Evolutionary conservation across 2,888 invertebrate genomes (phyloP), one percentile per base, ranked within the genome.

Genomic region (Hemithea aestivaria): DNA sequence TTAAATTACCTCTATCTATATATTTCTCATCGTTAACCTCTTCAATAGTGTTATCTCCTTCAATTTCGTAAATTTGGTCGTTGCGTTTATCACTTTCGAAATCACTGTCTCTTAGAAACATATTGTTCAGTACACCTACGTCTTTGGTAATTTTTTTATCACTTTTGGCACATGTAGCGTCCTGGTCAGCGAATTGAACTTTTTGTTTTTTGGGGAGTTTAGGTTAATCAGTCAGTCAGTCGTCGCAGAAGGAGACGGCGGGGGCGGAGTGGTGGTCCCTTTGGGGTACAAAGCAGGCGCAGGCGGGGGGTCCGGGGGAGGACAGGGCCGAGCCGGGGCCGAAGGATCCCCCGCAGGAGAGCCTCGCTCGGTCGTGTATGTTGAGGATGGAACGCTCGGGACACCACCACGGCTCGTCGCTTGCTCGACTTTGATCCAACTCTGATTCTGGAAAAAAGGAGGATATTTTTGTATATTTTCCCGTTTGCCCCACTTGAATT

Each of bases 201-300:
- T 29, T 16, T 16, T 16, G 16, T 16, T 16, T 16, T 16, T 16
- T 4, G 16, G 2, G 16, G 3, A 16, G 29, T 39, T 31, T 40
- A 16, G 42, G 81, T 81, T 82, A 81, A 56, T 69, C 16, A 16
- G 16, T 16, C 16, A 16, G 78, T 83, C 83, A 82, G 64, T 84
- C 80, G n/a, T 84, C 89, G 59, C 87, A 89, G 67, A 91, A 90
- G 9, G 89, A 80, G 20, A 91, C 90, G n/a, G 78, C 88, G 0
- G 91, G 91, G 2, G 90, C 91, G 0, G 91, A 90, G 60, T 89
- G 83, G 51, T 89, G 89, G 58, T 79, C 83, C 25, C 82, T 49
- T 1, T 65, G 80, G 24, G 81, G 79, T 16, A 77, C 75, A 63
- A 85, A 81, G 61, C 85, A 85, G 35, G 76, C 76, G 62, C 85